A percentile compares a stretch with the other conserved stretches of the same genome.
phyloP scores from a whole-genome alignment of 2,888 invertebrate species.

The Pachliopta kotzebuea region DNA sequence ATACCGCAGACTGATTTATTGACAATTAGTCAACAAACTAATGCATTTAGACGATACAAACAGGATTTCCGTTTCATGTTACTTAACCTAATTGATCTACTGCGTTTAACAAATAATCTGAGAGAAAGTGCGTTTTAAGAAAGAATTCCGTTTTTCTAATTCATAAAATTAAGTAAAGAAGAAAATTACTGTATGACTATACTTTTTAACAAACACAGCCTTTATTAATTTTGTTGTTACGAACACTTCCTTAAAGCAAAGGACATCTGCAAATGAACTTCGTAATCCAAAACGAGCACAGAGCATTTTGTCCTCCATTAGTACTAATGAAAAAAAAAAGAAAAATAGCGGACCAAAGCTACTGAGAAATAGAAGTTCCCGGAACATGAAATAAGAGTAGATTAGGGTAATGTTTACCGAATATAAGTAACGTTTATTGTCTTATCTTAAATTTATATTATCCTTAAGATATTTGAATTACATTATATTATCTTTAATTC shows the following conservation, averaged over 20 bases:
- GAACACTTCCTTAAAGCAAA: constrained; percentile 15
- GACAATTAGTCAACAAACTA: not conserved
- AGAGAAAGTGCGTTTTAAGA: not conserved
- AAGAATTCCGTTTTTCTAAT: not conserved
- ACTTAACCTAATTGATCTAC: constrained; percentile 13
- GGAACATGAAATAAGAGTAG: constrained; percentile 21
- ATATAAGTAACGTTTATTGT: not conserved
- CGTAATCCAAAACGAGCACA: constrained; percentile 25
- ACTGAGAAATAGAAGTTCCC: constrained; percentile 16
- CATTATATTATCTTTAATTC: too few relatives aligned
- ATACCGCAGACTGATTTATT: not conserved
- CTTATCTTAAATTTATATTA: not conserved
- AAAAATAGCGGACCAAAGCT: constrained; percentile 27
- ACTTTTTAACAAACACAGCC: not conserved
- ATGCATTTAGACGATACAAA: not conserved
- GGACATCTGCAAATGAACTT: constrained; percentile 27
- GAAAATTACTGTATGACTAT: not conserved
- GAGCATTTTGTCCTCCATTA: constrained; percentile 28
- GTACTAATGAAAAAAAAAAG: constrained; percentile 29
- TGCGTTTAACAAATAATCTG: not conserved
- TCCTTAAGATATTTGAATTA: not conserved
- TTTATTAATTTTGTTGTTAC: constrained; percentile 1
- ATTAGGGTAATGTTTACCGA: constrained; percentile 26
- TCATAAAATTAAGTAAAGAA: not conserved
- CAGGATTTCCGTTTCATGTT: constrained; percentile 3